Evolutionary conservation across 2,888 invertebrate species (phyloP), one percentile per base, ranked within the genome.

Genomic region (Hypsopygia costalis): DNA sequence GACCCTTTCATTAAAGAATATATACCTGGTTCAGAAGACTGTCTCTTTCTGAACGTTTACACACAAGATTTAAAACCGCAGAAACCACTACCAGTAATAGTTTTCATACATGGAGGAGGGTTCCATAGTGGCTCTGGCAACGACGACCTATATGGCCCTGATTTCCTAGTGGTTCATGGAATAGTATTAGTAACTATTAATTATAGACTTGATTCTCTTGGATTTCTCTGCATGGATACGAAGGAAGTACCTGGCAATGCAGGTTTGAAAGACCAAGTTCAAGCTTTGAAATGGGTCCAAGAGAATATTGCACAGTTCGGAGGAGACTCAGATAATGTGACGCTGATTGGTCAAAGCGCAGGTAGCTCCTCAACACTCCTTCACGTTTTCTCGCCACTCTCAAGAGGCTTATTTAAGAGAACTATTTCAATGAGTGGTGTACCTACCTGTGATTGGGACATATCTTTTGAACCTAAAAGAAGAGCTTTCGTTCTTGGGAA

Each of bases 241-340:
- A 56, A 59, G 36, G 90, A 89, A 32, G 90, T 90, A 0, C 91
- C 91, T 0, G 92, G 92, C 1, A 92, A 92, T 58, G 90, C 90
- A 43, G 91, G 89, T 0, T 51, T 91, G 10, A 91, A 90, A 49
- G 76, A 77, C 30, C 73, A 73, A 59, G 65, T 67, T 0, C 56
- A 60, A 3, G 74, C 75, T 10, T 41, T 75, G 11, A 63, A 52
- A 40, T 77, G 75, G 74, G 59, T 76, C 0, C 51, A 66, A 21
- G 51, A 58, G 9, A 74, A 74, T 34, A 70, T 76, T n/a, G 25
- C 36, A 0, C 44, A 46, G 5, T 75, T 75, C 37, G 74, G 75
- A 7, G 76, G 76, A 5, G 62, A 73, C 42, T 52, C 69, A 0
- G 47, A 52, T 1, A 69, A 64, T 35, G 55, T 76, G 0, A 77